phyloP scores from a whole-genome alignment of 2,797 vertebrate genomes.

The Acanthiza pusilla region DNA sequence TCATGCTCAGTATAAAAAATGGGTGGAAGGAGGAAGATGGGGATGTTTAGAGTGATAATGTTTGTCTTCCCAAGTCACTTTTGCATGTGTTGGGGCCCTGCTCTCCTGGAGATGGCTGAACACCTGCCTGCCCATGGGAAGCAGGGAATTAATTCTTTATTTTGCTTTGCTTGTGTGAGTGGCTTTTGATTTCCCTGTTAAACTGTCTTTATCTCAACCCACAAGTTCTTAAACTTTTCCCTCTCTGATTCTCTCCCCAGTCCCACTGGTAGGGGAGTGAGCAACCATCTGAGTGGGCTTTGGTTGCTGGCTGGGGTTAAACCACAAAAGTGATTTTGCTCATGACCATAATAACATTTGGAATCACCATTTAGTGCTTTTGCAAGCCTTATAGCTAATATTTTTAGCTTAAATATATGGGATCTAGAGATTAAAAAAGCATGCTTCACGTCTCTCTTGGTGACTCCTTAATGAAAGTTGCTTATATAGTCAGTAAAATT shows the following conservation, averaged over 20 bases:
- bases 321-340: neutral
- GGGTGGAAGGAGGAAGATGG: neutral
- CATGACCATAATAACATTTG: neutral
- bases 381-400: neutral
- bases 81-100: no score
- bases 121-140: neutral
- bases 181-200: neutral
- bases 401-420: neutral
- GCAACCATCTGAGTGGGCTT: neutral
- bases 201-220: neutral
- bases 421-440: neutral
- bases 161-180: neutral
- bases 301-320: neutral
- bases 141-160: neutral
- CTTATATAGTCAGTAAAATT: neutral
- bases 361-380: neutral
- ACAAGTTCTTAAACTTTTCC: neutral
- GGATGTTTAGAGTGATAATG: neutral
- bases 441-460: neutral
- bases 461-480: neutral
- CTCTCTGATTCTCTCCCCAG: neutral
- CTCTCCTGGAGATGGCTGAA: neutral
- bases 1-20: neutral
- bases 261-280: neutral
- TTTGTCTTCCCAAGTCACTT: neutral